Conservation (phyloP, 2,888 invertebrate species). For the Rhingia campestris region DNA sequence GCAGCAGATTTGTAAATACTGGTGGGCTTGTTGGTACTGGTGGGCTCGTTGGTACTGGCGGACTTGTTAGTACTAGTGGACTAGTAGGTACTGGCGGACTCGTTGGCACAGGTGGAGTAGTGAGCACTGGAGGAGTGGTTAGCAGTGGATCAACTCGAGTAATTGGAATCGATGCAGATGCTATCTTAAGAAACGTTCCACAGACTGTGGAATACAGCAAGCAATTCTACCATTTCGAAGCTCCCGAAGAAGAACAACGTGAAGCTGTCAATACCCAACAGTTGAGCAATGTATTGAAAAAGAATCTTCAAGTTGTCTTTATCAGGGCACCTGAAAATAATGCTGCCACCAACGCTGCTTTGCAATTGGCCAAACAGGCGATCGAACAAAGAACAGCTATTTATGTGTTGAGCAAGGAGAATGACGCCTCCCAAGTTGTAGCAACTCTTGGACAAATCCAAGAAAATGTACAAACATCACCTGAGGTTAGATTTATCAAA, state of each 20-base stretch:
- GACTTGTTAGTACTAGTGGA: neutral
- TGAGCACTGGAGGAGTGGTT: neutral
- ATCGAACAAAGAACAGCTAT: constrained; percentile 79
- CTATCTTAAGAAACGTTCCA: constrained; percentile 66
- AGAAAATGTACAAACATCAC: constrained; percentile 76
- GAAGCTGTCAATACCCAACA: constrained; percentile 75
- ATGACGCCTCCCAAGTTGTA: constrained; percentile 77
- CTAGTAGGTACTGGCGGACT: neutral
- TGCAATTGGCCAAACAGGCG: constrained; percentile 78
- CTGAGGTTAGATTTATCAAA: constrained; percentile 80
- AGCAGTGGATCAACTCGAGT: neutral
- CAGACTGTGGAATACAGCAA: constrained; percentile 76
- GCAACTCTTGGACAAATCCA: constrained; percentile 78
- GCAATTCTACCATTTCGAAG: constrained; percentile 78
- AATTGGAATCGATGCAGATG: constrained; percentile 34
- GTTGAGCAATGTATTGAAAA: constrained; percentile 76
- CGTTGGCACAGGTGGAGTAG: neutral
- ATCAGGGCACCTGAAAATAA: constrained; percentile 79
- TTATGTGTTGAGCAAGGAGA: constrained; percentile 78
- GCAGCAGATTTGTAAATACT: neutral
- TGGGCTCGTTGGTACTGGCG: neutral
- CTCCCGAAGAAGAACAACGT: constrained; percentile 78
- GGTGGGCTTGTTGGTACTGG: neutral
- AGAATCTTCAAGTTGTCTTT: constrained; percentile 78
- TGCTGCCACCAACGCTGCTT: constrained; percentile 77